Base-by-base conservation (phyloP, 2,113 vertebrate species). In the Sinocyclocheilus grahami region DNA sequence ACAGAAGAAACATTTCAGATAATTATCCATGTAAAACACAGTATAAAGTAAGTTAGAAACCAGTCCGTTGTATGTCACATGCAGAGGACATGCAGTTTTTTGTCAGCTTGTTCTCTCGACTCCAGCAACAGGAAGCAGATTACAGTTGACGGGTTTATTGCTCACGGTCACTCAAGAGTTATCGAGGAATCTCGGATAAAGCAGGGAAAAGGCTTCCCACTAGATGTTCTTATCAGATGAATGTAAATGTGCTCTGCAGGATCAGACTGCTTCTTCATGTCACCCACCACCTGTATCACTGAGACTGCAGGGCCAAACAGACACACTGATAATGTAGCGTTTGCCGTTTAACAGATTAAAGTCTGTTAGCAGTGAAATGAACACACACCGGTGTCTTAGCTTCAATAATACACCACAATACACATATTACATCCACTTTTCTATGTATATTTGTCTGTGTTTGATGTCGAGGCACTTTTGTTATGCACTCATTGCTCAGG, bases 121-220 rank as follows among this genome's bases (percentile, higher is more conserved):
- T 27, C n/a, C 60, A 30, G n/a, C 79, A 46, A 82, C 58, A 63
- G 58, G 16, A 33, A 72, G 53, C 20, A 24, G 51, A 80, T 83
- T 69, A 79, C 37, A 46, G 63, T 24, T 27, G 63, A 79, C 1
- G 63, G 24, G 75, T 72, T 74, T 79, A 63, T 72, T 53, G 65
- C 53, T 87, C 39, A 63, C 22, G 67, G 82, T 74, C 86, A 84
- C 76, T 63, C 39, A 7, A 74, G 67, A 55, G 75, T 71, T 79
- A 84, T 87, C 75, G 24, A 78, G 18, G 75, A 84, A 79, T 83
- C 62, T 37, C 2, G 1, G 22, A 60, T 22, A 24, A 4, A 6
- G 60, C 33, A 27, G 78, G 16, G 7, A 63, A 65, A 81, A 65
- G 60, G 39, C 39, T 62, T 65, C 13, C 39, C 60, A 27, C 39